Evolutionary conservation across 2,113 vertebrate species (phyloP).

Genomic region (Syngnathoides biaculeatus): DNA sequence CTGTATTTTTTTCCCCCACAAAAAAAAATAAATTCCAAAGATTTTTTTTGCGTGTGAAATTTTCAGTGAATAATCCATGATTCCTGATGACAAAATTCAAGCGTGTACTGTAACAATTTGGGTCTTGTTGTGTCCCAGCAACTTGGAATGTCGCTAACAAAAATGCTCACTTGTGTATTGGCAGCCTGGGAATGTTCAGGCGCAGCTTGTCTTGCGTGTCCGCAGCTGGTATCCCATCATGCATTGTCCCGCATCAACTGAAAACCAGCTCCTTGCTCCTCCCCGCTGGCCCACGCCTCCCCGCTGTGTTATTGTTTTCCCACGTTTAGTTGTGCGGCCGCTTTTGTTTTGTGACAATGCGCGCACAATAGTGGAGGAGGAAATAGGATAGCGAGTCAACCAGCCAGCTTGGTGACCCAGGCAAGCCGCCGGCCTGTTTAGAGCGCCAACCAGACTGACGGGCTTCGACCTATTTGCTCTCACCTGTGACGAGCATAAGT

Average conservation of each 20-base stretch:
- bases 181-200: conserved; percentile 13
- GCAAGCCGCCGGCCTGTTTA: conserved; percentile 13
- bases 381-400: conserved; percentile 5
- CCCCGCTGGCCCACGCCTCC: conserved; percentile 44
- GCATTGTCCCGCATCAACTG: conserved; percentile 29
- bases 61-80: neutral
- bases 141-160: neutral
- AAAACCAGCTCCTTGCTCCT: conserved; percentile 48
- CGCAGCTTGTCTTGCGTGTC: conserved; percentile 12
- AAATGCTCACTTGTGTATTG: neutral
- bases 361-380: conserved; percentile 44
- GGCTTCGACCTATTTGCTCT: conserved; percentile 38
- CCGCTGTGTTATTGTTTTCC: conserved; percentile 72
- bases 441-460: conserved; percentile 10
- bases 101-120: neutral
- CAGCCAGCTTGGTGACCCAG: conserved; percentile 11
- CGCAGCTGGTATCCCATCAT: conserved; percentile 28
- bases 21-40: neutral
- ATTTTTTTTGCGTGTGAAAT: neutral
- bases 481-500: conserved; percentile 34
- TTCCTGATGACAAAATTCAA: neutral
- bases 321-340: conserved; percentile 63
- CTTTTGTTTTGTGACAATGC: conserved; percentile 71
- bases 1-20: neutral
- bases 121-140: neutral